Evolutionary conservation across 2,888 invertebrate genomes (phyloP).

Genomic region (Hirtodrosophila alboralis): DNA sequence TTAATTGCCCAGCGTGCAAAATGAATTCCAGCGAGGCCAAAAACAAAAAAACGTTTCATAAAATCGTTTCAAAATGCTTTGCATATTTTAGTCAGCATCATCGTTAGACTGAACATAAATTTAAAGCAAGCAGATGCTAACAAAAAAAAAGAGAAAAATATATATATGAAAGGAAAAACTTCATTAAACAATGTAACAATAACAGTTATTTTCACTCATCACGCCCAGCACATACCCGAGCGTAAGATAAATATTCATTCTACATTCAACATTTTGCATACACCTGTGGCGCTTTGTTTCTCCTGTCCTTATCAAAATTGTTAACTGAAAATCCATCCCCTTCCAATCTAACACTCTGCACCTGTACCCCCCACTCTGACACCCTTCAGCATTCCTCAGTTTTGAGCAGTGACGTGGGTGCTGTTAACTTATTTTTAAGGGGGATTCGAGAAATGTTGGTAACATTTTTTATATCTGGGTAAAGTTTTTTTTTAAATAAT

Average conservation of each 20-base stretch:
- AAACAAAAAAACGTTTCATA: constrained; percentile 19
- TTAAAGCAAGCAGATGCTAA: constrained; percentile 25
- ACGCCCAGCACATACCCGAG: constrained; percentile 5
- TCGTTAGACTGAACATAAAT: constrained; percentile 16
- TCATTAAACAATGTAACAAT: constrained; percentile 64
- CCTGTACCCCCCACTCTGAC: neutral
- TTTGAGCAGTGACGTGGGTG: too few relatives aligned
- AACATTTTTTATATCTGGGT: too few relatives aligned
- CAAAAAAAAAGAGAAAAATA: neutral
- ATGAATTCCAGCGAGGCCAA: constrained; percentile 4
- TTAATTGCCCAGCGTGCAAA: constrained; percentile 28
- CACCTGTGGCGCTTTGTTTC: constrained; percentile 62
- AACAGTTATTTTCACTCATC: constrained; percentile 52
- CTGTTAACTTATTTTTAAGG: too few relatives aligned
- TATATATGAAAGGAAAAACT: constrained; percentile 41
- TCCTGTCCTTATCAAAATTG: constrained; percentile 44
- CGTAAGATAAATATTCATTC: constrained; percentile 45
- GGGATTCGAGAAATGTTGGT: too few relatives aligned
- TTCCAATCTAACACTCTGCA: constrained; percentile 4
- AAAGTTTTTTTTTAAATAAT: too few relatives aligned
- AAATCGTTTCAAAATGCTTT: constrained; percentile 36
- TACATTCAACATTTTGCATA: constrained; percentile 7
- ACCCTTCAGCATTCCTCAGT: too few relatives aligned
- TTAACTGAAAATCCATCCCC: constrained; percentile 8
- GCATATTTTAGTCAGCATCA: constrained; percentile 39